phyloP scores from a whole-genome alignment of 2,797 vertebrate species.

The Syngnathus rostellatus region DNA sequence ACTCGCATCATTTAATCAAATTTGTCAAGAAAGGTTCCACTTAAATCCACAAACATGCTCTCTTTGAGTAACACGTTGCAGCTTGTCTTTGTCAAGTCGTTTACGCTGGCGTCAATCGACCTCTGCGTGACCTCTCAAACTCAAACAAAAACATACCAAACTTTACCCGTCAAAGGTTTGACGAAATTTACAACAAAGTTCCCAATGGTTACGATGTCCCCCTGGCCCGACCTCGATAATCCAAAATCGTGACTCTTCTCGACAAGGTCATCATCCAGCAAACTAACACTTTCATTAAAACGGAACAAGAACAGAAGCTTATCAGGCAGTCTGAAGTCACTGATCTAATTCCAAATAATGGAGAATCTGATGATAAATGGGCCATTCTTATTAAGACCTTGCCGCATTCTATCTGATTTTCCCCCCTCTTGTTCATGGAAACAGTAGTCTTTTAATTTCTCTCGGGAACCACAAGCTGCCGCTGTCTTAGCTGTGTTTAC shows the following conservation, averaged over 20 bases:
- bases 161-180: not conserved
- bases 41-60: not conserved
- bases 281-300: conserved; percentile 40
- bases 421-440: conserved; percentile 43
- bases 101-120: not conserved
- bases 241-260: conserved; percentile 22
- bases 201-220: not conserved
- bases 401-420: conserved; percentile 29
- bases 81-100: not conserved
- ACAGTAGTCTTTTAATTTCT: conserved; percentile 62
- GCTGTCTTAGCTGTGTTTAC: conserved; percentile 66
- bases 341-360: conserved; percentile 37
- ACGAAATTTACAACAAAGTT: not conserved
- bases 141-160: not conserved
- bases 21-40: not conserved
- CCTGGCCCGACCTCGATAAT: conserved; percentile 27
- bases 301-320: conserved; percentile 27
- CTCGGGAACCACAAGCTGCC: conserved; percentile 56
- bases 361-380: conserved; percentile 36
- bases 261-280: conserved; percentile 46
- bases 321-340: conserved; percentile 34
- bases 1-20: not conserved
- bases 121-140: not conserved
- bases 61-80: not conserved
- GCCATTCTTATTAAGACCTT: conserved; percentile 49